phyloP scores from a whole-genome alignment of 2,113 vertebrate genomes.

The Sinocyclocheilus grahami region DNA sequence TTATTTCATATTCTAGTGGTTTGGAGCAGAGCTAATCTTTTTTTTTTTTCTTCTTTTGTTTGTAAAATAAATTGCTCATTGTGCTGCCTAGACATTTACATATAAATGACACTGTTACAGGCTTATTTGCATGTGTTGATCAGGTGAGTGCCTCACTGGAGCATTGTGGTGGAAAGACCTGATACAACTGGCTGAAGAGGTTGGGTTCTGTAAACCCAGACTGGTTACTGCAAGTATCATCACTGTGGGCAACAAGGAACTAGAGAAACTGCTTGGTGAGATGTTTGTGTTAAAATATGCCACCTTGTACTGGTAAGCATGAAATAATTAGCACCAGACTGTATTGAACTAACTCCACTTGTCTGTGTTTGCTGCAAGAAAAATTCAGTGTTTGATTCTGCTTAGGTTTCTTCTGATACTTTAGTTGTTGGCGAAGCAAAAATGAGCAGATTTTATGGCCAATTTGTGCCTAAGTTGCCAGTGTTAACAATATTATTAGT shows the following conservation, averaged over 20 bases:
- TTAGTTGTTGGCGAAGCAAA: neutral
- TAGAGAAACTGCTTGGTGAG: slow-evolving; percentile 79
- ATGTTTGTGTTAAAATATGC: neutral
- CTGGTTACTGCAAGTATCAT: slow-evolving; percentile 78
- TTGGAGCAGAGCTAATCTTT: too few relatives aligned
- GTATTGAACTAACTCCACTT: too few relatives aligned
- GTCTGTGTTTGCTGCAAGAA: too few relatives aligned
- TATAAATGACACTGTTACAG: neutral
- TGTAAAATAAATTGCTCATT: too few relatives aligned
- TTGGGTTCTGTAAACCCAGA: slow-evolving; percentile 82
- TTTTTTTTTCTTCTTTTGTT: too few relatives aligned
- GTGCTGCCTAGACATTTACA: too few relatives aligned
- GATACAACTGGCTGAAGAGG: slow-evolving; percentile 79
- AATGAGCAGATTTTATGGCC: neutral
- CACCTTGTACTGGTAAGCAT: neutral
- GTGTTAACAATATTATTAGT: neutral
- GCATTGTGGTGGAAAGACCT: slow-evolving; percentile 88
- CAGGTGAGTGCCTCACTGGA: slow-evolving; percentile 88
- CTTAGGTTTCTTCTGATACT: too few relatives aligned
- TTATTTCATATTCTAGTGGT: too few relatives aligned
- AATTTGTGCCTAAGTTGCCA: neutral
- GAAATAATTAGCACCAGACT: neutral
- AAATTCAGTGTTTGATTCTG: too few relatives aligned
- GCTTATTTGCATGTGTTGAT: neutral
- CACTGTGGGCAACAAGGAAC: slow-evolving; percentile 75